Base-by-base conservation (phyloP, 92 coral and sea anemone genomes). In the Paramuricea clavata region DNA sequence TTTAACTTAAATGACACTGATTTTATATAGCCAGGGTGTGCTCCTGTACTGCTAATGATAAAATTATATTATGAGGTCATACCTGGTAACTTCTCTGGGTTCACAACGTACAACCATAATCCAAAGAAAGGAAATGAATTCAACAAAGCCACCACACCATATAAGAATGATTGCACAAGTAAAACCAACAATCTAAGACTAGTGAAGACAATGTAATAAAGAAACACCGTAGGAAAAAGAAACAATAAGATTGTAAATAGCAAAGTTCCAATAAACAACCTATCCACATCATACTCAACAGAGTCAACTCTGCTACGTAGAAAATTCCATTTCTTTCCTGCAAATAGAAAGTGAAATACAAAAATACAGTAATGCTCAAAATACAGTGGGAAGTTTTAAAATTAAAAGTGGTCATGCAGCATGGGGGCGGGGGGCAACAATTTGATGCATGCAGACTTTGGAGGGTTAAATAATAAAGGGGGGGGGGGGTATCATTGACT, bases 311-410 rank as follows among this genome's bases (percentile, higher is more conserved):
- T 87, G 32, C 85, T 93, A 65, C 92, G 93, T 72, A 94, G 89
- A 28, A 92, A 85, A 88, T 92, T 97, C 94, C 95, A 93, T 49
- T 92, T 97, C 69, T 93, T 97, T 56, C 99, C 99, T 95, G 85
- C 1, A 68, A 35, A 54, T 8, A 21, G 47, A 60, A 65, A 44
- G 26, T 25, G 1, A 49, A 30, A 52, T 39, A 39, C 5, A 39
- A 10, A 39, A 39, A 39, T 39, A 39, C 44, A 39, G 4, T 4
- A 10, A 10, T 39, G 44, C 44, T 4, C 44, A 39, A 39, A 52
- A 52, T 13, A 52, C 61, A 6, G n/a, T n/a, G n/a, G n/a, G n/a
- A n/a, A n/a, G n/a, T n/a, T n/a, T n/a, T n/a, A n/a, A n/a, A n/a
- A n/a, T n/a, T n/a, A n/a, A n/a, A n/a, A n/a, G n/a, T n/a, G n/a